A percentile compares a stretch with the other conserved stretches of the same genome.
Evolutionary conservation across 2,888 invertebrate genomes (phyloP).

Genomic region (Marronus borbonicus): DNA sequence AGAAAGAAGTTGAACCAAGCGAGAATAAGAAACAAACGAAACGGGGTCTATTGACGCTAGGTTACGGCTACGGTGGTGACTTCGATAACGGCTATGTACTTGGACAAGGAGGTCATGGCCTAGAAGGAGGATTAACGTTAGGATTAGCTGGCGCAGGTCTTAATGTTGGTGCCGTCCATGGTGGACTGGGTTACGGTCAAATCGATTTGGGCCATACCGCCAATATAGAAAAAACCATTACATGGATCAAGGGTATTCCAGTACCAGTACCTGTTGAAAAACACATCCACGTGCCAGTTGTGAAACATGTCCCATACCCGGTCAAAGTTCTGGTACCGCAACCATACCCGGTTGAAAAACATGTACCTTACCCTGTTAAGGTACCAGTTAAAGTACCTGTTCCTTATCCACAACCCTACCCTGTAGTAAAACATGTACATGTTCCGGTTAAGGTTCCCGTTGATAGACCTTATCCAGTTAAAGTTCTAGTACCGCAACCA

Average conservation of each 20-base stretch:
- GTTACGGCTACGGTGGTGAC: slow-evolving; percentile 86
- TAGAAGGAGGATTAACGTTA: slow-evolving; percentile 72
- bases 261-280: slow-evolving; percentile 78
- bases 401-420: slow-evolving; percentile 83
- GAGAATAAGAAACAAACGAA: slow-evolving; percentile 85
- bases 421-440: slow-evolving; percentile 84
- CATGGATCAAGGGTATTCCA: slow-evolving; percentile 78
- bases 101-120: slow-evolving; percentile 74
- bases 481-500: slow-evolving; percentile 84
- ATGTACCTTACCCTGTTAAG: slow-evolving; percentile 80
- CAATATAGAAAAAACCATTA: slow-evolving; percentile 77
- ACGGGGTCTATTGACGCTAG: slow-evolving; percentile 84
- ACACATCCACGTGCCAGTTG: slow-evolving; percentile 78
- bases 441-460: slow-evolving; percentile 81
- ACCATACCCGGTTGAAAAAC: slow-evolving; percentile 83
- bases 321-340: slow-evolving; percentile 77
- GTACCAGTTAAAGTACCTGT: slow-evolving; percentile 87
- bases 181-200: slow-evolving; percentile 58
- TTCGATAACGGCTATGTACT: slow-evolving; percentile 81
- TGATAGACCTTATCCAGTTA: slow-evolving; percentile 85
- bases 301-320: slow-evolving; percentile 77
- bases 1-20: slow-evolving; percentile 69
- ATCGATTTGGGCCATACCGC: slow-evolving; percentile 69
- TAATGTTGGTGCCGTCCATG: slow-evolving; percentile 56
- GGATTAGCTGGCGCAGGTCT: slow-evolving; percentile 61